A percentile compares a stretch with the other conserved stretches of the same genome.
Conservation (phyloP, 35 echinoderm and acorn worm species). For the Hemicentrotus pulcherrimus region DNA sequence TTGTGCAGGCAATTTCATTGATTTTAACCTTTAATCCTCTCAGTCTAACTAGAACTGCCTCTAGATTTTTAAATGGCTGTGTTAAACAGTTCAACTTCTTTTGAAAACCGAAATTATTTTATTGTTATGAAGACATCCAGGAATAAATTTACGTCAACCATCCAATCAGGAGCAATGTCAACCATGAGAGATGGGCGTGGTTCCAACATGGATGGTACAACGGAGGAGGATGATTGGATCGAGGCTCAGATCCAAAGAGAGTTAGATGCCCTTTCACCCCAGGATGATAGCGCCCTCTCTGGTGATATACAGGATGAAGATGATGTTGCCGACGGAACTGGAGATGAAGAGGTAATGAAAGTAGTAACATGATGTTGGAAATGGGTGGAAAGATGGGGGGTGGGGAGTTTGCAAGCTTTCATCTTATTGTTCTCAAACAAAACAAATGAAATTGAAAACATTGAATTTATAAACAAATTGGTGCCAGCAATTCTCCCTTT, state of each 20-base stretch:
- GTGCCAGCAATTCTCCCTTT: too few species aligned
- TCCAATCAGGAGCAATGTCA: neutral
- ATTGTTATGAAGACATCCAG: neutral
- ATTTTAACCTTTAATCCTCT: too few species aligned
- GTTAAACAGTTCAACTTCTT: too few species aligned
- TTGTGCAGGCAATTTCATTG: too few species aligned
- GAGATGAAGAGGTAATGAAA: neutral
- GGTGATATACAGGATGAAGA: slow-evolving; percentile 45
- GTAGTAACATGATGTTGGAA: too few species aligned
- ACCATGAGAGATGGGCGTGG: neutral
- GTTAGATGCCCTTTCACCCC: slow-evolving; percentile 48
- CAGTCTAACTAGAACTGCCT: neutral
- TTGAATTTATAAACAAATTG: too few species aligned
- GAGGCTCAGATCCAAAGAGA: slow-evolving; percentile 64
- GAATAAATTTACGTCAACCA: neutral
- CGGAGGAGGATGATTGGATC: slow-evolving; percentile 57
- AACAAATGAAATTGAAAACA: too few species aligned
- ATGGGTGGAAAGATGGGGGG: too few species aligned
- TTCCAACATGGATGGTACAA: neutral
- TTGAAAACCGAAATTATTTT: too few species aligned
- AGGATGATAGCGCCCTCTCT: slow-evolving; percentile 30
- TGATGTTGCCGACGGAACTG: neutral
- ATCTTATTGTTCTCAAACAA: too few species aligned
- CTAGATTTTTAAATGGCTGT: neutral
- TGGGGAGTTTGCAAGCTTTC: too few species aligned